Evolutionary conservation across 2,113 vertebrate genomes (phyloP), one percentile per base, ranked within the genome.

Genomic region (Burhinus bistriatus): DNA sequence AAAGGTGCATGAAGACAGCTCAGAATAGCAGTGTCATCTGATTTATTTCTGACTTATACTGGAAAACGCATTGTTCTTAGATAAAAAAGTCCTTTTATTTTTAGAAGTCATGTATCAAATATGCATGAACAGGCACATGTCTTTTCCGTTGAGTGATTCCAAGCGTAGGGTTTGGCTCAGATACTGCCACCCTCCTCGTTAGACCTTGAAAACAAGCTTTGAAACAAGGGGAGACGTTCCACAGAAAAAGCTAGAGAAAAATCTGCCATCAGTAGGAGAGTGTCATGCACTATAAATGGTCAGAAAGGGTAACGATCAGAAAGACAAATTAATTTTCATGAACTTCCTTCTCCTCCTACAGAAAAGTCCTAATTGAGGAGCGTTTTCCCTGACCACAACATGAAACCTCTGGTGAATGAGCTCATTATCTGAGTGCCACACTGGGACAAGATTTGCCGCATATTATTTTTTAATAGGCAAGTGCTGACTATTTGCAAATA

Each of bases 401-500:
- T 8, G 69, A 78, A 85, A 45, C 81, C 96, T 82, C 96, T 70
- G 66, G 81, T 61, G 89, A 94, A 87, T 0, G 20, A 89, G 89
- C 91, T 96, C 70, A 4, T 97, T 96, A 95, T 73, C 70, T 0
- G 1, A 72, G 91, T 68, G 68, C 87, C 95, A 95, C 87, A 62
- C 86, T 87, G 89, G 76, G 94, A 77, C 29, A 22, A 77, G 61
- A 89, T 96, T 94, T 89, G 83, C 83, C 0, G 0, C 51, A 21
- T 42, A 27, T 87, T 87, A 94, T 66, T 69, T 95, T 92, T 71
- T 82, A 97, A 90, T 59, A 55, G 83, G 87, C 81, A 72, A 61
- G 83, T 62, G 76, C 80, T 96, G 92, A 71, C 83, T 92, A 21
- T 92, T 96, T 95, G 92, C 83, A 96, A 91, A 87, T 87, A 95